These are phyloP conservation scores for Metaphire vulgaris DNA, from an alignment of 1,140 invertebrate species.

Conservation along the genomic window DNA sequence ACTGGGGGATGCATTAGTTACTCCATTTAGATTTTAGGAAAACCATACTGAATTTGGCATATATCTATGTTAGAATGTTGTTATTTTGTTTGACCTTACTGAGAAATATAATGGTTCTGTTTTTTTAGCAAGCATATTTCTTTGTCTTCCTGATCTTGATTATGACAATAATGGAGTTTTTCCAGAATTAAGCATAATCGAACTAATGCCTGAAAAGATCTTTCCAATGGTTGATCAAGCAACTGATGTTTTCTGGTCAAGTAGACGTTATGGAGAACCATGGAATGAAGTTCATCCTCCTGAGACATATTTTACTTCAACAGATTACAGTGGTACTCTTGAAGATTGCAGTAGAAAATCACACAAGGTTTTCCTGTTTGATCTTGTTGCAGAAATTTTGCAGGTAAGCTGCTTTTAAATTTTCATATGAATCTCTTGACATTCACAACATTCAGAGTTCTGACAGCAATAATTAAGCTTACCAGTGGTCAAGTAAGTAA, in stretches of 20 bases:
- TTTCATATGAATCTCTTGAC: no score
- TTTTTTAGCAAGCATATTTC: not conserved
- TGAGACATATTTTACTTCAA: not conserved
- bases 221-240: not conserved
- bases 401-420: no score
- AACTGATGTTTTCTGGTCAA: not conserved
- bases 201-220: not conserved
- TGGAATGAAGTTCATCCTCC: not conserved
- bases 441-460: no score
- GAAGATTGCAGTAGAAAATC: not conserved
- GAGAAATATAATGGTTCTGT: not conserved
- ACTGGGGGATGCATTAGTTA: not conserved
- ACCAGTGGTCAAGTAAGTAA: no score
- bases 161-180: not conserved
- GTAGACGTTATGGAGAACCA: not conserved
- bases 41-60: not conserved
- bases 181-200: not conserved
- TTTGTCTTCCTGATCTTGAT: not conserved
- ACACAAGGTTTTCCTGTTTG: not conserved
- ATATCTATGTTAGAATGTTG: not conserved
- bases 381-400: not conserved
- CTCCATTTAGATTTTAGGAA: not conserved
- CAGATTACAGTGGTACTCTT: not conserved
- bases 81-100: not conserved
- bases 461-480: no score